phyloP scores from a whole-genome alignment of 2,888 invertebrate species.

The Melieria picta region DNA sequence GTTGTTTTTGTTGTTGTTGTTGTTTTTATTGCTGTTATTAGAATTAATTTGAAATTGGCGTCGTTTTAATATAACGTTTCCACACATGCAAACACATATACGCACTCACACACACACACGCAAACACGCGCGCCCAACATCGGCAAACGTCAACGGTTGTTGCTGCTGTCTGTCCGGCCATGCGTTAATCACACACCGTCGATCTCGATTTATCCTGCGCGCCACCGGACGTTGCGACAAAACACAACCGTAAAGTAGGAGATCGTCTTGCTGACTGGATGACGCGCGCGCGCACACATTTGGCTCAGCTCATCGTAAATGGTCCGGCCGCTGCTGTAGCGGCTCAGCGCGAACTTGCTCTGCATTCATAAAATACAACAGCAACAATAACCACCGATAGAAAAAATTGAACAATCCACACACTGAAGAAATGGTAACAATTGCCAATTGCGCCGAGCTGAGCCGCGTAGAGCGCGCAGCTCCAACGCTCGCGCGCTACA shows the following conservation, averaged over 20 bases:
- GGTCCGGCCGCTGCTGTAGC: neutral
- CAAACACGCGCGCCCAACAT: neutral
- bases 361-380: constrained; percentile 30
- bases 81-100: constrained; percentile 14
- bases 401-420: constrained; percentile 41
- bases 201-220: constrained; percentile 12
- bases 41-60: no score
- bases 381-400: constrained; percentile 26
- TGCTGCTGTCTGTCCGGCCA: constrained; percentile 13
- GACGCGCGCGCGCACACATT: constrained; percentile 51
- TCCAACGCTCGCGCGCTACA: no score
- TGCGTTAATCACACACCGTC: neutral
- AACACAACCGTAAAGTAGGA: constrained; percentile 60
- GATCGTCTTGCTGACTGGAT: constrained; percentile 59
- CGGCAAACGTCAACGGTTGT: constrained; percentile 11
- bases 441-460: neutral
- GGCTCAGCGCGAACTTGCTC: constrained; percentile 28
- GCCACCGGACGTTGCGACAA: constrained; percentile 34
- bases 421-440: constrained; percentile 33
- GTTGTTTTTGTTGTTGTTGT: no score
- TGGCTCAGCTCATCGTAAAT: constrained; percentile 27
- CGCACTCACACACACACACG: constrained; percentile 12
- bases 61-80: no score
- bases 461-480: no score
- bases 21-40: no score